phyloP scores from a whole-genome alignment of 2,888 invertebrate species.

The Acanthosoma haemorrhoidale region DNA sequence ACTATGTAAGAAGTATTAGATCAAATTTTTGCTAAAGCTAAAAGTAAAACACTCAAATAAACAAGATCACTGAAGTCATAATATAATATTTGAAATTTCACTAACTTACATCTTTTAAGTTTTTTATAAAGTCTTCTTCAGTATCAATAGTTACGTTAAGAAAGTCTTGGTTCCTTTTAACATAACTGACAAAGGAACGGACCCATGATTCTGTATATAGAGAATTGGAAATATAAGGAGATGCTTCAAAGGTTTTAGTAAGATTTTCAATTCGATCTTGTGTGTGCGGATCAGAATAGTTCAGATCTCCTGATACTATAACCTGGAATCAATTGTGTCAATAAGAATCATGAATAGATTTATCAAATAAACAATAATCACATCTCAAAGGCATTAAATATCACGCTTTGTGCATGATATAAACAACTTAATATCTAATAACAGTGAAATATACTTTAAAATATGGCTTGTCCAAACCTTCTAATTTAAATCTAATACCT shows the following conservation, averaged over 20 bases:
- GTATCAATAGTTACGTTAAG: conserved; percentile 69
- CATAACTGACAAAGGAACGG: conserved; percentile 71
- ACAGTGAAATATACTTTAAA: no score
- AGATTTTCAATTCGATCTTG: conserved; percentile 75
- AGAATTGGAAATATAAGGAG: conserved; percentile 66
- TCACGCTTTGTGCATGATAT: neutral
- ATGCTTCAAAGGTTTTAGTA: conserved; percentile 70
- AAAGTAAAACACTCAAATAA: no score
- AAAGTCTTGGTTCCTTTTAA: conserved; percentile 67
- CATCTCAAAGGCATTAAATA: neutral
- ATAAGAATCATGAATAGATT: conserved; percentile 43
- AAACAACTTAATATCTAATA: no score
- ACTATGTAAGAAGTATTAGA: no score
- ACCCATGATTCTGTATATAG: conserved; percentile 86
- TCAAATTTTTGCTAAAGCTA: no score
- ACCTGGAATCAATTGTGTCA: conserved; percentile 61
- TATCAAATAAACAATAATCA: neutral
- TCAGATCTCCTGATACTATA: conserved; percentile 69
- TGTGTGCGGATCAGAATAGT: conserved; percentile 72
- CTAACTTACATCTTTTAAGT: conserved; percentile 62
- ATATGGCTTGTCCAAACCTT: no score
- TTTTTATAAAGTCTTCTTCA: conserved; percentile 66
- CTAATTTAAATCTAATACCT: no score
- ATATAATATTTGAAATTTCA: no score
- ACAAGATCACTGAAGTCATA: no score